Conservation (phyloP, 2,888 invertebrate genomes). For the Pinctada fucata region DNA sequence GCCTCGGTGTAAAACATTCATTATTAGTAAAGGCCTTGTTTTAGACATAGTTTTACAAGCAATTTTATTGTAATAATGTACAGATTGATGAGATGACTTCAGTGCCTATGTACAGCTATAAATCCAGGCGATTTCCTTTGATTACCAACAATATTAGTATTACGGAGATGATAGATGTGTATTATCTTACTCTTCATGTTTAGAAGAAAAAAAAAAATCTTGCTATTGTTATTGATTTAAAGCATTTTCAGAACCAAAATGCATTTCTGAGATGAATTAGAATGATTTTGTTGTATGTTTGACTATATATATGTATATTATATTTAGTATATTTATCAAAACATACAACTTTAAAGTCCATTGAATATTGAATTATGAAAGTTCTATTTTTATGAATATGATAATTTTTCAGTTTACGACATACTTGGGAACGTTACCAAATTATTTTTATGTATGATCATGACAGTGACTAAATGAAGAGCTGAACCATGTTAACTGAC, state of each 20-base stretch:
- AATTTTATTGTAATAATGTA: conserved; percentile 9
- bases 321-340: neutral
- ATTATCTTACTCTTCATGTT: too few relatives aligned
- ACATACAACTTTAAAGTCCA: neutral
- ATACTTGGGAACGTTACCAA: too few relatives aligned
- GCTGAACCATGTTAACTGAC: neutral
- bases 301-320: neutral
- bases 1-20: neutral
- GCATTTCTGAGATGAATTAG: neutral
- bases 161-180: too few relatives aligned
- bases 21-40: neutral
- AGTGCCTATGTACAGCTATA: conserved; percentile 3
- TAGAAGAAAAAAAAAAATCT: neutral
- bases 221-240: neutral
- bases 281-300: neutral
- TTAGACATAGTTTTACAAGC: conserved; percentile 13
- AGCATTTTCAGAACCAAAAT: too few relatives aligned
- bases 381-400: neutral
- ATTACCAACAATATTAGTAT: neutral
- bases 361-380: neutral
- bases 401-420: too few relatives aligned
- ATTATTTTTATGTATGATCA: too few relatives aligned
- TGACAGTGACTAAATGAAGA: neutral
- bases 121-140: neutral
- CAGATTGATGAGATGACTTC: neutral